phyloP scores from a whole-genome alignment of 2,888 invertebrate species.

The Branchellion lobata region DNA sequence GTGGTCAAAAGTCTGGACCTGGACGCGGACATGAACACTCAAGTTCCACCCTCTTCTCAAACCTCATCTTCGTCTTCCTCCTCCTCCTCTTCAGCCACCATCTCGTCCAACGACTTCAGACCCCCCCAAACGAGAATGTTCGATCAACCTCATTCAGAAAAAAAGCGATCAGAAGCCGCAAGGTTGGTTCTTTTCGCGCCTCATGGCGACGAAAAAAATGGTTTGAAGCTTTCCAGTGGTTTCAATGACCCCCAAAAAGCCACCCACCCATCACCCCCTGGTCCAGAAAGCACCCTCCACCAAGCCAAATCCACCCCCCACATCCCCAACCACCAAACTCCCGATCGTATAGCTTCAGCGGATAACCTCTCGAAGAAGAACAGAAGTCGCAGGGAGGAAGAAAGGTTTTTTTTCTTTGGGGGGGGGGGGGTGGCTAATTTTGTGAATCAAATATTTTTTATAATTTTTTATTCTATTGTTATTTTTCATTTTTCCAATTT shows the following conservation, averaged over 20 bases:
- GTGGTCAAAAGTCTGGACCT: neutral
- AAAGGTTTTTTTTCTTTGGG: too few relatives aligned
- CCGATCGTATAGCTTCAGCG: neutral
- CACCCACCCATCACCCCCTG: neutral
- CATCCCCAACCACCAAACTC: neutral
- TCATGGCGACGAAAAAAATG: too few relatives aligned
- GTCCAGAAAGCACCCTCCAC: neutral
- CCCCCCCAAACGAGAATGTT: neutral
- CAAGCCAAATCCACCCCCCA: neutral
- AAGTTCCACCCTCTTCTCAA: slow-evolving; percentile 1
- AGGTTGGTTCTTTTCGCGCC: neutral
- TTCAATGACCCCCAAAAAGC: neutral
- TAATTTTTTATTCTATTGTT: too few relatives aligned
- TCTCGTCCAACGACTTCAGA: neutral
- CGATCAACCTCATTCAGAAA: neutral
- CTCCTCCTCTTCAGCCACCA: neutral
- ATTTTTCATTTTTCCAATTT: too few relatives aligned
- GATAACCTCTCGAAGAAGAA: neutral
- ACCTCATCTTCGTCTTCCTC: neutral
- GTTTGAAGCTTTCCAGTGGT: too few relatives aligned
- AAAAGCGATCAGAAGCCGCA: neutral
- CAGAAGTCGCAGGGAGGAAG: neutral
- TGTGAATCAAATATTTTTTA: too few relatives aligned
- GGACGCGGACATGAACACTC: neutral
- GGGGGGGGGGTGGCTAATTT: too few relatives aligned